phyloP scores from a whole-genome alignment of 2,888 invertebrate species.

The Pogonocherus hispidulus region DNA sequence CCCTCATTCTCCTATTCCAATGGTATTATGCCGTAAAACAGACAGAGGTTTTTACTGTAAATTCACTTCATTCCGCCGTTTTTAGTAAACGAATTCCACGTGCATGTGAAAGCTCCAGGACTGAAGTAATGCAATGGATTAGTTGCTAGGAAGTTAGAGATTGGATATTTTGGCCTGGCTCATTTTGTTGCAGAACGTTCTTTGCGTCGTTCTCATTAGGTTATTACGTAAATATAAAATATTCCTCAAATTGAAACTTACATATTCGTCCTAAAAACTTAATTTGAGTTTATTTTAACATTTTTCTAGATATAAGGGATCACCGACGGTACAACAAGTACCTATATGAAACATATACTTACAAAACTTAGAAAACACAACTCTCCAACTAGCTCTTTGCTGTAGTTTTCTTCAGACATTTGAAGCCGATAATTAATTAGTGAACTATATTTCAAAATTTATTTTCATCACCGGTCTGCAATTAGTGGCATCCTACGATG shows the following conservation, averaged over 20 bases:
- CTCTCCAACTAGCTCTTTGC: no score
- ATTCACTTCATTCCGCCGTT: constrained; percentile 9
- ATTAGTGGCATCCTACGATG: no score
- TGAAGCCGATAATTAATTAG: no score
- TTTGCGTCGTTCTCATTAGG: constrained; percentile 2
- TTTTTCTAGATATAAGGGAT: no score
- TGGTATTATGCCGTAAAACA: constrained; percentile 10
- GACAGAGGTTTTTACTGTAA: constrained; percentile 12
- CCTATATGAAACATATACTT: no score
- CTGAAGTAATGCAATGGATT: background rate
- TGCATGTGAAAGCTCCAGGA: background rate
- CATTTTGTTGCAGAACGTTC: background rate
- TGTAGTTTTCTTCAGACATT: no score
- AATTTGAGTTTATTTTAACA: no score
- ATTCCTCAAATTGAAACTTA: background rate
- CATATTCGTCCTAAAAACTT: no score
- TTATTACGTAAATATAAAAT: background rate
- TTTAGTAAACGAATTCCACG: constrained; percentile 11
- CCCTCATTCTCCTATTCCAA: background rate
- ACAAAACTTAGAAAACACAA: no score
- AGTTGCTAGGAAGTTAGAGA: background rate
- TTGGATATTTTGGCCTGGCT: constrained; percentile 4
- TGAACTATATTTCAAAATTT: no score
- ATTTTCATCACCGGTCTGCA: no score
- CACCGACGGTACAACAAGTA: no score